Evolutionary conservation across 2,888 invertebrate genomes (phyloP).

Genomic region (Trissolcus brochymenae): DNA sequence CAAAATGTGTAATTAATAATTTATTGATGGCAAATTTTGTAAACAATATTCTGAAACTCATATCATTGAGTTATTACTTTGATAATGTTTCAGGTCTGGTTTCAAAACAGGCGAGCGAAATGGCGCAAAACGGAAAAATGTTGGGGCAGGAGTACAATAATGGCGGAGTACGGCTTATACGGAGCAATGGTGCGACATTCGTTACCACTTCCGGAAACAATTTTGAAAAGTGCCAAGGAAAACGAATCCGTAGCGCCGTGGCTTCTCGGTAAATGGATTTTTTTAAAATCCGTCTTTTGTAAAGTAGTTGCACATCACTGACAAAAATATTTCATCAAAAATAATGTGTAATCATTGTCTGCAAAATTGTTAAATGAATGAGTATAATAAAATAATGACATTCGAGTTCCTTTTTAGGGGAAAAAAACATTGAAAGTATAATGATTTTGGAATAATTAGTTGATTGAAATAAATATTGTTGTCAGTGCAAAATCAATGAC

Average conservation of each 20-base stretch:
- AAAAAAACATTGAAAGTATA: background rate
- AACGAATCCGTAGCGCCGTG: slow-evolving; percentile 98
- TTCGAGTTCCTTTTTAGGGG: background rate
- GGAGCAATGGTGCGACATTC: slow-evolving; percentile 99
- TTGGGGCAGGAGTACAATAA: slow-evolving; percentile 99
- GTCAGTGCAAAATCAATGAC: slow-evolving; percentile 45
- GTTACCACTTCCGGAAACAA: slow-evolving; percentile 97
- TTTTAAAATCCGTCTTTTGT: slow-evolving; percentile 11
- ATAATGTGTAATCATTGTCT: no score
- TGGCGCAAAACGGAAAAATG: slow-evolving; percentile 99
- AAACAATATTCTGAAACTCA: no score
- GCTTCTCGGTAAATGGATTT: slow-evolving; percentile 90
- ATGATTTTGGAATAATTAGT: background rate
- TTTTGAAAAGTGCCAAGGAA: slow-evolving; percentile 97
- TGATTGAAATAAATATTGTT: slow-evolving; percentile 21
- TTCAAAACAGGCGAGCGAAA: slow-evolving; percentile 98
- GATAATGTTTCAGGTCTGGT: slow-evolving; percentile 91
- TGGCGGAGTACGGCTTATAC: slow-evolving; percentile 99
- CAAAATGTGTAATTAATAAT: background rate
- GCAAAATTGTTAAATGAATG: slow-evolving; percentile 8
- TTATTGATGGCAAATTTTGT: background rate
- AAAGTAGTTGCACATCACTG: slow-evolving; percentile 11
- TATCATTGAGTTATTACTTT: no score
- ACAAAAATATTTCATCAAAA: slow-evolving; percentile 29
- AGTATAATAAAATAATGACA: background rate